These are phyloP conservation scores for Ips typographus DNA, from an alignment of 1,140 invertebrate species.

Conservation along the genomic window DNA sequence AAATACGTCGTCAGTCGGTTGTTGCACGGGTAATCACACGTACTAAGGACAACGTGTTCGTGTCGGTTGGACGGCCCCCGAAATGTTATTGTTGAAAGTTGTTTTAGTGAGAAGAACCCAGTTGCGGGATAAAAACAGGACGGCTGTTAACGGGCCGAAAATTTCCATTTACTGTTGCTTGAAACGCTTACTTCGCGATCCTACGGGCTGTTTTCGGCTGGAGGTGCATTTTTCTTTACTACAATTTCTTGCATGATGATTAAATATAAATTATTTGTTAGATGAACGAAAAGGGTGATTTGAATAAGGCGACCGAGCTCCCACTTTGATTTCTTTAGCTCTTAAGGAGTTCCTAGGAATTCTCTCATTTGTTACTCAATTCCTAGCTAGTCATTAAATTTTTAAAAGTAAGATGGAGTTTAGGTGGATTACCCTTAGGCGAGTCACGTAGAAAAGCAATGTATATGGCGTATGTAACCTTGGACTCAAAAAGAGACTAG, in stretches of 20 bases:
- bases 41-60: not conserved
- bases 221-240: slow-evolving; percentile 14
- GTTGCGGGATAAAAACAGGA: slow-evolving; percentile 33
- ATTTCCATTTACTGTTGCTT: slow-evolving; percentile 41
- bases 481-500: no score
- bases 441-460: no score
- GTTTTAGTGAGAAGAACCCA: slow-evolving; percentile 34
- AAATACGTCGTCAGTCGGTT: not conserved
- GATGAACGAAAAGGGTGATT: no score
- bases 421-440: not conserved
- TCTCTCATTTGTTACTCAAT: not conserved
- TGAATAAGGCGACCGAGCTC: no score
- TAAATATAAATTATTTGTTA: slow-evolving; percentile 7
- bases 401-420: slow-evolving; percentile 5
- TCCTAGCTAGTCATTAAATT: slow-evolving; percentile 19
- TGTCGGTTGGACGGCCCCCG: not conserved
- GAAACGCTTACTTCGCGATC: slow-evolving; percentile 33
- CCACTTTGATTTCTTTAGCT: no score
- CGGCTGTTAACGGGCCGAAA: slow-evolving; percentile 10
- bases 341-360: no score
- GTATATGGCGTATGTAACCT: no score
- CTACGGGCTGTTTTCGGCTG: slow-evolving; percentile 6
- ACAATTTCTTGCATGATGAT: no score
- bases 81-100: slow-evolving; percentile 34
- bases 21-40: not conserved